Evolutionary conservation across 2,113 vertebrate genomes (phyloP), one percentile per base, ranked within the genome.

Genomic region (Indri indri): DNA sequence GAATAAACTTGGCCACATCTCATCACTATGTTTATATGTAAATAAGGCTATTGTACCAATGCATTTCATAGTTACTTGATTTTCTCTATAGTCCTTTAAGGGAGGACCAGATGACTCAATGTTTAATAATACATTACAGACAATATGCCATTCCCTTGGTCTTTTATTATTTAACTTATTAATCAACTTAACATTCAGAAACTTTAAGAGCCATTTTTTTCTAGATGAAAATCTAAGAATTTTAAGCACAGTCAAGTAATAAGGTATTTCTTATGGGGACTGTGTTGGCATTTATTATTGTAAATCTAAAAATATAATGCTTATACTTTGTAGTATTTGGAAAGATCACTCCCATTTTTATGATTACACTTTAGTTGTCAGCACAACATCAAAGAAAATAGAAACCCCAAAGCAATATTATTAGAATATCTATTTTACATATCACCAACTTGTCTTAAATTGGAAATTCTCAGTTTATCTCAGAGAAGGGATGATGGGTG

Each of bases 391-490:
- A 13, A 70, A 66, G 34, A 95, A 97, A 98, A 94, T 73, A 40
- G 42, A 80, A 91, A 22, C 54, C 12, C 47, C 66, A 80, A 0
- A 91, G 77, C 30, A 93, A 68, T 68, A 96, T 95, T 74, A 74
- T 68, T 87, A 63, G 74, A 93, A 97, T 95, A 91, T 96, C 86
- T 94, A 87, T 95, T 98, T 97, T 97, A 95, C 84, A 50, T 47
- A n/a, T 65, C 57, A 97, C 87, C 94, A 97, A 95, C 66, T 94
- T 95, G 79, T 96, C 89, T 91, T 91, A n/a, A 34, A 1, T 6
- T 68, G 34, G 40, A 96, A 81, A 97, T 50, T 93, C 92, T 37
- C 96, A 63, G 76, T 96, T 96, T 96, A 74, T 96, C 94, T 91
- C 40, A 85, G 22, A 84, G n/a, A 87, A 90, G 76, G 25, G 22